These are phyloP conservation scores for Agrochola macilenta DNA, from an alignment of 2,888 invertebrate genomes.

Conservation along the genomic window DNA sequence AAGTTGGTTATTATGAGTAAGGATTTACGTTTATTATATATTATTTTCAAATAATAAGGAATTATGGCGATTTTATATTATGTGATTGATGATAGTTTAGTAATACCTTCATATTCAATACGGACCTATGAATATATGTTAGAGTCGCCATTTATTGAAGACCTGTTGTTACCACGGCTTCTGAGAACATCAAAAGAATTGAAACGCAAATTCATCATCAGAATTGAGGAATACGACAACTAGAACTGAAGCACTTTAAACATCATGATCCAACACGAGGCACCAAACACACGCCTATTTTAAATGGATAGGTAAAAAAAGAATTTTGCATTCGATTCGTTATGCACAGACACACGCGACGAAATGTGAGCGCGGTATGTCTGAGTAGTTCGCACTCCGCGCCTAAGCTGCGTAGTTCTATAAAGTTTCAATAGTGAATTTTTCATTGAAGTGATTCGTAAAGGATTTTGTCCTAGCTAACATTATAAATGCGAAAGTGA, in stretches of 20 bases:
- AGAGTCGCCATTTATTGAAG: not conserved
- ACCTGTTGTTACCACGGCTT: not conserved
- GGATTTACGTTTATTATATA: not conserved
- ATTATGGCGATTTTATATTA: not conserved
- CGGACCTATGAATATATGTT: not conserved
- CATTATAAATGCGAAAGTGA: too few species aligned
- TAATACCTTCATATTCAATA: not conserved
- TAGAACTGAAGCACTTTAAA: not conserved
- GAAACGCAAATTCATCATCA: not conserved
- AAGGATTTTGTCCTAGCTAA: not conserved
- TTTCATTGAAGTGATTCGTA: not conserved
- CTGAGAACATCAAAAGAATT: not conserved
- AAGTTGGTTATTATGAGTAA: not conserved
- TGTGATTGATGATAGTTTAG: not conserved
- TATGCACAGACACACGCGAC: constrained; percentile 43
- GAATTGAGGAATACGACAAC: not conserved
- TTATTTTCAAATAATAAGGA: not conserved
- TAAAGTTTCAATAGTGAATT: not conserved
- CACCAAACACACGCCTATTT: constrained; percentile 3
- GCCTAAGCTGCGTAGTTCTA: not conserved
- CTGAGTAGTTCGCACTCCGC: constrained; percentile 22
- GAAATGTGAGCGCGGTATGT: constrained; percentile 10
- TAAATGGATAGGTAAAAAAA: constrained; percentile 9
- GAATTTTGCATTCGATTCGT: constrained; percentile 30
- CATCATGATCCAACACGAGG: not conserved